Base-by-base conservation (phyloP, 2,113 vertebrate species). In the Corydoras maculifer region DNA sequence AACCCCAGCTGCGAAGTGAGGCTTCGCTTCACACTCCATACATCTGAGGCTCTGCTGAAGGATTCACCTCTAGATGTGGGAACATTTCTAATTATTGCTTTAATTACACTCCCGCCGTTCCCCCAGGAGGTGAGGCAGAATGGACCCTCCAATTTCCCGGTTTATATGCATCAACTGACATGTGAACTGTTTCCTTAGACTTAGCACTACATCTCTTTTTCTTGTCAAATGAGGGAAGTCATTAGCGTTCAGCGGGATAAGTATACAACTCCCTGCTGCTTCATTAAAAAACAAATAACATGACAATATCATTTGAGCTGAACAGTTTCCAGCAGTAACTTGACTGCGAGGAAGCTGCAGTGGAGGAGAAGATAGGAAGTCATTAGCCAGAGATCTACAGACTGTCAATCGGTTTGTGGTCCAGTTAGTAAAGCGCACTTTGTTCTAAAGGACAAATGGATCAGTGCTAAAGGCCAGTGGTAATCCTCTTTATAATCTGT, bases 81-180 rank as follows among this genome's bases (percentile, higher is more conserved):
- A 84, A 83, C 78, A 80, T 86, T 82, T 82, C 76, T 83, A 84
- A 86, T 87, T 85, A 85, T 79, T 82, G 58, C 73, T 11, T 69
- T 82, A 87, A 89, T 89, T 83, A 87, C 80, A 86, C 88, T 87
- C 82, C 84, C 73, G 73, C 73, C 67, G 65, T 75, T 82, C 70
- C 69, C 50, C 74, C 79, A 62, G 73, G 70, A 50, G 57, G 58
- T 13, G 59, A 58, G 58, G 65, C 58, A 67, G 69, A 74, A 67
- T 14, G 32, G 62, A 58, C 58, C 15, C 53, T 69, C 15, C 8
- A 8, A 13, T 29, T 31, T 79, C 69, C 58, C 31, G 58, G 30
- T 58, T 62, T 60, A 62, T 65, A 43, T 35, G 61, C 15, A 73
- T 57, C 64, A 60, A 70, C 72, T 55, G 59, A 71, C 48, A 73